Base-by-base conservation (phyloP, 2,113 vertebrate genomes). In the Triplophysa rosa region DNA sequence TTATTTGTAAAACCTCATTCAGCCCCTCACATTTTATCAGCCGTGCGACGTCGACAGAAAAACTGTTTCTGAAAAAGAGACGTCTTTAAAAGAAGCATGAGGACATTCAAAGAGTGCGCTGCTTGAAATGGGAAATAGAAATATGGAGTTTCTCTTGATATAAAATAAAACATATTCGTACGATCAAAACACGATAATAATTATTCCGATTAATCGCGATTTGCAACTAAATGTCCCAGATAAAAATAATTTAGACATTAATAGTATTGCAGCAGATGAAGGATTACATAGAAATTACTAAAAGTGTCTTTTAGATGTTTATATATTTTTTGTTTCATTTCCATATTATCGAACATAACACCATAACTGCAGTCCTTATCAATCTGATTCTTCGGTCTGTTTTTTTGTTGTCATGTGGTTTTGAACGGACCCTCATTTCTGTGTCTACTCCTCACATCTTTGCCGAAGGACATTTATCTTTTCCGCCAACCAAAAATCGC, bases 1-100 rank as follows among this genome's bases (percentile, higher is more conserved):
- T 92, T 90, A 90, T 91, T 92, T 90, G 90, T 88, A 81, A 86
- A 84, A 85, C 68, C 81, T 81, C 79, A 83, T 84, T 82, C 80
- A 77, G 69, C 78, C 70, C 73, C 88, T 91, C 77, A 88, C 84
- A 90, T 90, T 90, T 91, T 89, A 91, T 91, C 84, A 82, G 82
- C 3, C 33, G 24, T 42, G 72, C 54, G 72, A 67, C 77, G 81
- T 77, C 80, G 78, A 54, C 71, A 56, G 81, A 77, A 67, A 75
- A 69, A 72, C 66, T 14, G 19, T 77, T 73, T 33, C 61, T 2
- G n/a, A 58, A 67, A 64, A 80, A 59, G 61, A 42, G 19, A 40
- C 49, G 65, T 11, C 26, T n/a, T 47, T 45, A 29, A 26, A 63
- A 73, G 21, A 23, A 16, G 19, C 9, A 62, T 74, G 13, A 68